Evolutionary conservation across 2,797 vertebrate genomes (phyloP), one percentile per base, ranked within the genome.

Genomic region (Epinephelus coioides): DNA sequence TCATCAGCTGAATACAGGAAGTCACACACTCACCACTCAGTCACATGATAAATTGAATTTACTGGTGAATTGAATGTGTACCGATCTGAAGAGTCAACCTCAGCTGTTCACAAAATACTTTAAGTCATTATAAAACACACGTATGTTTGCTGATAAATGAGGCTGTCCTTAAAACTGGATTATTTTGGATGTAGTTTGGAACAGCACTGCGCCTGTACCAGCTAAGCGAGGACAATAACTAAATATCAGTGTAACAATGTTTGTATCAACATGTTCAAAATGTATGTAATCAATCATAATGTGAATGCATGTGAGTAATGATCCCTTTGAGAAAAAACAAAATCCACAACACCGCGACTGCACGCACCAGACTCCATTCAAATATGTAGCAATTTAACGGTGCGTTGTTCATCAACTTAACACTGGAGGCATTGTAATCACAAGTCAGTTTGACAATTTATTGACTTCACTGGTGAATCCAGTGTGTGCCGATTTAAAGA

Each of bases 351-450:
- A 40, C 8, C 10, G 38, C 10, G 38, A 40, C 8, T 11, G 10
- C 8, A 11, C 8, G 10, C 11, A 53, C 50, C 50, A 53, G 50
- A 55, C 17, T 18, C 55, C 17, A 18, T 57, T 57, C 4, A 34
- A 18, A 57, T 18, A 11, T 5, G 17, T 3, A n/a, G 18, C 30
- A 7, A n/a, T 59, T 59, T 40, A 59, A 59, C 18, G 30, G 10
- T 40, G 56, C 34, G 0, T 12, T 38, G 56, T 38, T 38, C 6
- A 13, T n/a, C 4, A 6, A 11, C 30, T 13, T 4, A n/a, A 12
- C 5, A 38, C 30, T 5, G 2, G 10, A 12, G 5, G 9, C 18
- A 1, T 18, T 12, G 5, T 2, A 3, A 6, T 9, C 5, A 0
- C 18, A 2, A 2, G 4, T 2, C 18, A n/a, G 1, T 13, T 38